Evolutionary conservation across 2,113 vertebrate species (phyloP), one percentile per base, ranked within the genome.

Genomic region (Emydura subglobosa): DNA sequence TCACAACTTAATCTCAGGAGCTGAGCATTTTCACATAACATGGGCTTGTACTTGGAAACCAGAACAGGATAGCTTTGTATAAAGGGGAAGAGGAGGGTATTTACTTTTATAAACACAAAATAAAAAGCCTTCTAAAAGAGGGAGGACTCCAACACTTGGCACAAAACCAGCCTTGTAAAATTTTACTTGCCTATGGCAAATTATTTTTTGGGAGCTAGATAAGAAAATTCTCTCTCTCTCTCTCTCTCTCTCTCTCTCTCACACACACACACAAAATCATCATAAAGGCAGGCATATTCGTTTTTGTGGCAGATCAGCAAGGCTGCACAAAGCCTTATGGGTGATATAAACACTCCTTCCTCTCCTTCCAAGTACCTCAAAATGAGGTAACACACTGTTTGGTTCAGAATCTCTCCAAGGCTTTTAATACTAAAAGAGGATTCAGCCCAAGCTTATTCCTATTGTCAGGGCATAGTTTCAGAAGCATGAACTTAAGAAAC

Each of bases 381-480:
- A 47, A 78, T 47, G 42, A 47, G 74, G 24, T 47, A 47, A 47
- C 25, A 44, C 39, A 78, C 42, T 47, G 44, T 47, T 47, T 16
- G 44, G 12, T 27, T 47, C n/a, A 25, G 14, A 3, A 34, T 4
- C 3, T 1, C 44, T 25, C 44, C 34, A 1, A n/a, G 4, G 10
- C 1, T 1, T 27, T 10, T 3, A 0, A 17, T 39, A 1, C 7
- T 42, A 0, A 8, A 2, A 10, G 2, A 22, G 57, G 31, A 1
- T 1, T 3, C 0, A 0, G 6, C 4, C 0, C 31, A 39, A 10
- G 0, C 3, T 1, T 21, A 2, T 21, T 0, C 2, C 0, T 2
- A 1, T 2, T 1, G 12, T 0, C 2, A 9, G 7, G 2, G 5
- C 2, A 25, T 0, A 0, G 14, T 13, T 5, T 39, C 1, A 6